Conservation (phyloP, 2,888 invertebrate genomes). For the Melitaea athalia region DNA sequence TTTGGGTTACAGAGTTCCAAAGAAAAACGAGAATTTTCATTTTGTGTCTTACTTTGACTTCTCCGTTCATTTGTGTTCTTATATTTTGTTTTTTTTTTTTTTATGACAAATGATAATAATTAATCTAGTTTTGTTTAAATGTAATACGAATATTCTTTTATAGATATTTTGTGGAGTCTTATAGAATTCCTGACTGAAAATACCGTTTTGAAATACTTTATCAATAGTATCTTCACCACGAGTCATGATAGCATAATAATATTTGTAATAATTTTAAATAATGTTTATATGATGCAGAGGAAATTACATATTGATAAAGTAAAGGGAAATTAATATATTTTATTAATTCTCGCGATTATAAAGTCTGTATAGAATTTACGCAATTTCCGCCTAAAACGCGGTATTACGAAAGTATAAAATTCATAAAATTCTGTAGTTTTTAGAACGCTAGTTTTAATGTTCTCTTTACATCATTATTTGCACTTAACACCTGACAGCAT, state of each 20-base stretch:
- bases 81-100: too few relatives aligned
- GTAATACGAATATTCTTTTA: too few relatives aligned
- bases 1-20: too few relatives aligned
- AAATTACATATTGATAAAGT: not conserved
- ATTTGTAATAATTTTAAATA: not conserved
- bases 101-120: too few relatives aligned
- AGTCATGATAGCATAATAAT: constrained; percentile 2
- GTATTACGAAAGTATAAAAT: not conserved
- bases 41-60: too few relatives aligned
- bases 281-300: not conserved
- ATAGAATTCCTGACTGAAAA: too few relatives aligned
- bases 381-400: constrained; percentile 7
- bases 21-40: too few relatives aligned
- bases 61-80: too few relatives aligned
- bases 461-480: not conserved
- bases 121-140: too few relatives aligned
- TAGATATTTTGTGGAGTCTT: too few relatives aligned
- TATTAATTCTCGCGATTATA: constrained; percentile 7
- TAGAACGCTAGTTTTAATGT: constrained; percentile 20
- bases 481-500: not conserved
- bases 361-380: constrained; percentile 11
- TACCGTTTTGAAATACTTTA: too few relatives aligned
- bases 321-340: not conserved
- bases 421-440: not conserved
- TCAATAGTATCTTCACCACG: not conserved